phyloP scores from a whole-genome alignment of 2,797 vertebrate genomes.

The Oreochromis mossambicus region DNA sequence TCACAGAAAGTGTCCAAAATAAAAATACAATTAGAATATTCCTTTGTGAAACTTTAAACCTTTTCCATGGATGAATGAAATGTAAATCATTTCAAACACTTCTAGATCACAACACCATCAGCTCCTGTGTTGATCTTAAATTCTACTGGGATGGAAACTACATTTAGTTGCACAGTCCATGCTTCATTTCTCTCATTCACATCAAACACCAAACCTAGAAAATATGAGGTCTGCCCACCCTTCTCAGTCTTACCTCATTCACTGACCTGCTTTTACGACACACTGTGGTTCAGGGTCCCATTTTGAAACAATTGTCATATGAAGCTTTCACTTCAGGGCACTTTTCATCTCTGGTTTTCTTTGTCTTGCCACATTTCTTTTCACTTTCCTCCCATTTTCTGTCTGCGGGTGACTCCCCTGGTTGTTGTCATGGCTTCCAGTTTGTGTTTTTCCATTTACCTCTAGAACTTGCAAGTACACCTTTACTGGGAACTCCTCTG shows the following conservation, averaged over 20 bases:
- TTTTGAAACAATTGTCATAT: not conserved
- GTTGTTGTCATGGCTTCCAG: not conserved
- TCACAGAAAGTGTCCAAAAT: not conserved
- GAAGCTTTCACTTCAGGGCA: not conserved
- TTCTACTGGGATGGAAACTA: not conserved
- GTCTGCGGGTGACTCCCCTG: not conserved
- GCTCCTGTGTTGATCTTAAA: not conserved
- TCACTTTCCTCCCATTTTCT: not conserved
- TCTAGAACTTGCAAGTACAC: not conserved
- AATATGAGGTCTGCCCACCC: not conserved
- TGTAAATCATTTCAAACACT: not conserved
- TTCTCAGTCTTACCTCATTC: not conserved
- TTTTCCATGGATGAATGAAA: not conserved
- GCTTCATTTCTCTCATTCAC: not conserved
- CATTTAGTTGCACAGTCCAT: not conserved
- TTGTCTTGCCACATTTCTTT: not conserved
- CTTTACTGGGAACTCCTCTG: not conserved
- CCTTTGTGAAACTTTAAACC: not conserved
- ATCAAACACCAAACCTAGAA: not conserved
- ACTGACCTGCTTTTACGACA: not conserved
- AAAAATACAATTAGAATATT: not conserved
- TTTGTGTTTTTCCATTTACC: not conserved
- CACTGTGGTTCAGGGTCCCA: not conserved
- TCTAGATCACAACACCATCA: not conserved
- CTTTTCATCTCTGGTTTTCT: not conserved